Evolutionary conservation across 2,888 invertebrate species (phyloP).

Genomic region (Poecilobothrus nobilitatus): DNA sequence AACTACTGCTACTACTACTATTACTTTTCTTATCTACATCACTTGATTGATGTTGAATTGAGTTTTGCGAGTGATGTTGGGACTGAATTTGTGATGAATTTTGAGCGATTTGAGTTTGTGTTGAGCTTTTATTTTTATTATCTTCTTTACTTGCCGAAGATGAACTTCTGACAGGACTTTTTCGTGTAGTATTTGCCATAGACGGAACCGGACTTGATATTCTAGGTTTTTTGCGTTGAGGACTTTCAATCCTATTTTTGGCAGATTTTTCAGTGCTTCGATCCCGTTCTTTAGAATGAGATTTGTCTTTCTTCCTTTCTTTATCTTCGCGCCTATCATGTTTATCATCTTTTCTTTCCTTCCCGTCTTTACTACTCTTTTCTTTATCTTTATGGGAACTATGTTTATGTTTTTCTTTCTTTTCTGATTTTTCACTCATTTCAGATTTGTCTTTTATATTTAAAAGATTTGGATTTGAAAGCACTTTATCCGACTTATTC

Average conservation of each 20-base stretch:
- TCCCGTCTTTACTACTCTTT: slow-evolving; percentile 40
- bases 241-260: slow-evolving; percentile 43
- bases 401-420: slow-evolving; percentile 47
- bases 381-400: slow-evolving; percentile 51
- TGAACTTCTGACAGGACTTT: slow-evolving; percentile 33
- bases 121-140: slow-evolving; percentile 24
- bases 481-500: slow-evolving; percentile 27
- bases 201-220: slow-evolving; percentile 21
- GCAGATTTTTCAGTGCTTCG: slow-evolving; percentile 46
- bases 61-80: neutral
- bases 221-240: slow-evolving; percentile 18
- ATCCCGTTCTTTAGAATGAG: slow-evolving; percentile 49
- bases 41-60: neutral
- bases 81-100: slow-evolving; percentile 13
- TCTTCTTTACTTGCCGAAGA: slow-evolving; percentile 34
- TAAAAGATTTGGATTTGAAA: neutral
- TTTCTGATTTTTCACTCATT: slow-evolving; percentile 50
- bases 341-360: slow-evolving; percentile 40
- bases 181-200: neutral
- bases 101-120: slow-evolving; percentile 17
- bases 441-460: slow-evolving; percentile 18
- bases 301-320: slow-evolving; percentile 46
- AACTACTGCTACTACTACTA: slow-evolving; percentile 22
- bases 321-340: slow-evolving; percentile 47
- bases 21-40: neutral